phyloP scores from a whole-genome alignment of 2,888 invertebrate species.

The Hedya salicella region DNA sequence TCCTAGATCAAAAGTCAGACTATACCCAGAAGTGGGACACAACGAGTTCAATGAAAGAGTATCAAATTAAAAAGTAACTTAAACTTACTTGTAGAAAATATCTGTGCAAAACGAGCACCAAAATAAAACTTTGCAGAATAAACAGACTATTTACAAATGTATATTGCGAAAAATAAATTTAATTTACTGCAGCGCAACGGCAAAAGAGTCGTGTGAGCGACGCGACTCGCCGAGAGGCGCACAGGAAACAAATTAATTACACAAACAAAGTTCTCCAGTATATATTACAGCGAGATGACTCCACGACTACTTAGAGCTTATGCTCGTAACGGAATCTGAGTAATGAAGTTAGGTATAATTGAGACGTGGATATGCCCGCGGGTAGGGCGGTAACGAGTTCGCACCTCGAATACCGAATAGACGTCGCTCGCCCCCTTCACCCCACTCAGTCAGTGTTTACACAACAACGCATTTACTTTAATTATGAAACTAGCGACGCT shows the following conservation, averaged over 20 bases:
- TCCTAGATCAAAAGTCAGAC: too few relatives aligned
- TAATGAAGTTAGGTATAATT: constrained; percentile 79
- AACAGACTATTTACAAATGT: background rate
- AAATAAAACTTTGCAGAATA: background rate
- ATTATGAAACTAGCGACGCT: constrained; percentile 38
- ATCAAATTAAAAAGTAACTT: background rate
- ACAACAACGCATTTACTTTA: constrained; percentile 56
- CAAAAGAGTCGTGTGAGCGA: constrained; percentile 51
- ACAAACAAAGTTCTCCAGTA: constrained; percentile 55
- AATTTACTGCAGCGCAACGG: constrained; percentile 35
- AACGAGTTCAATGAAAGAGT: background rate
- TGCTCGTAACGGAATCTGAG: constrained; percentile 65
- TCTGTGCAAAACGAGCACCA: background rate
- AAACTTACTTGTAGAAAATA: constrained; percentile 30
- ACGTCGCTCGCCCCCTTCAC: constrained; percentile 45
- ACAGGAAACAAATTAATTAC: constrained; percentile 64
- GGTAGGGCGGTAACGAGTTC: constrained; percentile 70
- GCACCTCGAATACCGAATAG: constrained; percentile 70
- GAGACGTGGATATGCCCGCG: constrained; percentile 71
- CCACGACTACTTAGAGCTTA: constrained; percentile 61
- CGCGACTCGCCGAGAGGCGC: constrained; percentile 42
- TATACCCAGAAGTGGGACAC: too few relatives aligned
- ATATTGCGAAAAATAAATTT: constrained; percentile 28
- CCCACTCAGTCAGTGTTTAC: constrained; percentile 53
- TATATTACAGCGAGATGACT: constrained; percentile 47